Percentiles rank a stretch among this genome's conserved stretches.
Conservation (phyloP, 2,888 invertebrate genomes). For the Saturnia japonica region DNA sequence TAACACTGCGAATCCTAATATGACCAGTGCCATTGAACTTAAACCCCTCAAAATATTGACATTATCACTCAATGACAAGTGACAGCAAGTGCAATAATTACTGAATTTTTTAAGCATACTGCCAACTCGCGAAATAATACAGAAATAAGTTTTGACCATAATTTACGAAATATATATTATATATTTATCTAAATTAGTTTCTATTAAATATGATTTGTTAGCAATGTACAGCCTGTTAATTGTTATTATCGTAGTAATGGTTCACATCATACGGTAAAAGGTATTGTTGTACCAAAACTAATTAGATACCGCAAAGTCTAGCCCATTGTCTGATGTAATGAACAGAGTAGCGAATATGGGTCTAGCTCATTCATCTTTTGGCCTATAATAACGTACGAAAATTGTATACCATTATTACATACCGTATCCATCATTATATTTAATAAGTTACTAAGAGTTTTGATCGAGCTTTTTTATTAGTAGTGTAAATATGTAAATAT, state of each 20-base stretch:
- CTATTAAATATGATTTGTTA: not conserved
- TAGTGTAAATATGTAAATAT: too few relatives aligned
- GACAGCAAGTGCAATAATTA: too few relatives aligned
- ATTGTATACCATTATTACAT: not conserved
- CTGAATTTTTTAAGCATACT: too few relatives aligned
- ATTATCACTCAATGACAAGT: too few relatives aligned
- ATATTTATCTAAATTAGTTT: not conserved
- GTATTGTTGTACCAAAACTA: not conserved
- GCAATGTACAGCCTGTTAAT: not conserved
- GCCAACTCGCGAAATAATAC: too few relatives aligned
- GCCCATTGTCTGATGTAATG: constrained; percentile 7
- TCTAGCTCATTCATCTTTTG: not conserved
- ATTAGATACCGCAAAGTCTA: constrained; percentile 1
- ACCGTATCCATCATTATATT: not conserved
- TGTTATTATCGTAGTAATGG: constrained; percentile 2
- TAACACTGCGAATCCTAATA: too few relatives aligned
- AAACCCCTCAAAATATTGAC: too few relatives aligned
- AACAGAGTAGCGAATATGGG: not conserved
- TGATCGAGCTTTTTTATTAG: too few relatives aligned
- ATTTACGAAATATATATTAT: not conserved
- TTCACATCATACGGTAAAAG: not conserved
- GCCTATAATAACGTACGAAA: not conserved
- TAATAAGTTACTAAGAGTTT: not conserved
- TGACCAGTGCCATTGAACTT: too few relatives aligned
- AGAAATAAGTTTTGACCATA: too few relatives aligned